Conservation (phyloP, 2,888 invertebrate genomes). For the Orthonychiurus folsomi region DNA sequence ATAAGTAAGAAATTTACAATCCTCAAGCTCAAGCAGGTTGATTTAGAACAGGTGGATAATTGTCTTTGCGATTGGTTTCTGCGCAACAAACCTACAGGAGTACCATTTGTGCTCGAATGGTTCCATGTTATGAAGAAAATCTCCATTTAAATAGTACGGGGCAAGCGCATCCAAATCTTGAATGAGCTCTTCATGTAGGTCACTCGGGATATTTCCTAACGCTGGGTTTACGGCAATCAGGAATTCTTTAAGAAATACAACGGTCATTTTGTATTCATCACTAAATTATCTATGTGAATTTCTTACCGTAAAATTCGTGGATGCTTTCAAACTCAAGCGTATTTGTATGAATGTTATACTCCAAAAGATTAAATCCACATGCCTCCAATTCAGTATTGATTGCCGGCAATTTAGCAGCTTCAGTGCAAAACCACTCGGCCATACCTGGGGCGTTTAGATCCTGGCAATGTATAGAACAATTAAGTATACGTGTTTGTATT, state of each 20-base stretch:
- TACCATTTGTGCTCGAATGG: not conserved
- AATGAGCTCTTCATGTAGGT: not conserved
- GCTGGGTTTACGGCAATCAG: not conserved
- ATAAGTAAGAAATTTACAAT: too few relatives aligned
- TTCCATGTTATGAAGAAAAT: not conserved
- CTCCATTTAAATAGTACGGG: not conserved
- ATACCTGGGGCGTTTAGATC: not conserved
- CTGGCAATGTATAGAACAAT: not conserved
- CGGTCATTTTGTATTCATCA: too few relatives aligned
- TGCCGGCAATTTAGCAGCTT: not conserved
- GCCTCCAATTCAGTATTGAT: not conserved
- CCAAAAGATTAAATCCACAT: not conserved
- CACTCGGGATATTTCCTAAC: not conserved
- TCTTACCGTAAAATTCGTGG: not conserved
- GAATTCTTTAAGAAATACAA: too few relatives aligned
- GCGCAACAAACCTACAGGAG: not conserved
- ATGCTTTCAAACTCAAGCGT: not conserved
- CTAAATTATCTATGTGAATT: not conserved
- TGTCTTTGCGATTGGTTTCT: not conserved
- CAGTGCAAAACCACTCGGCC: not conserved
- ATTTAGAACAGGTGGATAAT: not conserved
- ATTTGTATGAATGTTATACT: not conserved
- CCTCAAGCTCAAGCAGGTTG: too few relatives aligned
- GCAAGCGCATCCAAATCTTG: not conserved
- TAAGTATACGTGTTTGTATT: conserved; percentile 5